phyloP scores from a whole-genome alignment of 2,113 vertebrate genomes.

The Leptocoma aspasia region DNA sequence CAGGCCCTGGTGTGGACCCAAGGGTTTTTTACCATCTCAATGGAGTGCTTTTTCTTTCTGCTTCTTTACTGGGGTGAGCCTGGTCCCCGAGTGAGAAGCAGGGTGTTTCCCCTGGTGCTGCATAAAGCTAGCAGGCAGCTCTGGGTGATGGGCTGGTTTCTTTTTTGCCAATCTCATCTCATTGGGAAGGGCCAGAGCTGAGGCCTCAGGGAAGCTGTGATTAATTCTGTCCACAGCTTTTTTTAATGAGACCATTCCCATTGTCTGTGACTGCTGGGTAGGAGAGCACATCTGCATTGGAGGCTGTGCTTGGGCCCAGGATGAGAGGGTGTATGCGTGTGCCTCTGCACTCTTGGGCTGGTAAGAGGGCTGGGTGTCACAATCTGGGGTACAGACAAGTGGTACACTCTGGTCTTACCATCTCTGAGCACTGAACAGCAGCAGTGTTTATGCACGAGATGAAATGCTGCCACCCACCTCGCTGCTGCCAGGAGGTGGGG shows the following conservation, averaged over 20 bases:
- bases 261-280: neutral
- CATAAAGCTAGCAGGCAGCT: neutral
- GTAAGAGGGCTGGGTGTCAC: neutral
- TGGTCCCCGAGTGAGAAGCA: neutral
- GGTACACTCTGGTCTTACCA: rapidly evolving
- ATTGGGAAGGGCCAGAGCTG: neutral
- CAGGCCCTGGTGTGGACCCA: neutral
- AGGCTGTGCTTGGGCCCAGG: neutral
- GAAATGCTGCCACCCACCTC: neutral
- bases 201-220: neutral
- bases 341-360: neutral
- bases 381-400: neutral
- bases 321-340: neutral
- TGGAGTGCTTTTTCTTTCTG: neutral
- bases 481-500: neutral
- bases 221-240: constrained; percentile 22
- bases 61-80: neutral
- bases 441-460: neutral
- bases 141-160: neutral
- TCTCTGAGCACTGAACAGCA: neutral
- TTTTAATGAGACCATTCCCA: neutral
- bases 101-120: neutral
- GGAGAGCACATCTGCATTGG: neutral
- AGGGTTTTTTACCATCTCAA: neutral
- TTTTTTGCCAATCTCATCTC: neutral